Conservation (phyloP, 2,797 vertebrate species). For the Hozukius guyotensis region DNA sequence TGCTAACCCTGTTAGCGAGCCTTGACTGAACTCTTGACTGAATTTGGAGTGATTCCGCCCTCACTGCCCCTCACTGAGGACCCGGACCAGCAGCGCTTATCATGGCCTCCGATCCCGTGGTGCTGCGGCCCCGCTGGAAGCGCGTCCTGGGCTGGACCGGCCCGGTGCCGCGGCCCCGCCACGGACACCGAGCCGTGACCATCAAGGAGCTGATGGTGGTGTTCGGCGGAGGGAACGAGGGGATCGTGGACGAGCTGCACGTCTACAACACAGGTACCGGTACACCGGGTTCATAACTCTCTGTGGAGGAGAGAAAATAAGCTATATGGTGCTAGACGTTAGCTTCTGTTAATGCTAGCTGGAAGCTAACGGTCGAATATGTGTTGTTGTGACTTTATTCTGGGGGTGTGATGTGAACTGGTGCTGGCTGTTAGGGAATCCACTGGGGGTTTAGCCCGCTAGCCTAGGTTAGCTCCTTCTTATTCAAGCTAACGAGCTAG, state of each 20-base stretch:
- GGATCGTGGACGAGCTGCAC: constrained; percentile 91
- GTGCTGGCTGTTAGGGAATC: too few species aligned
- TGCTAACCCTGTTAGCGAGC: constrained; percentile 7
- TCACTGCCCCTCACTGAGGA: constrained; percentile 24
- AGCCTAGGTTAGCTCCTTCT: constrained; percentile 5
- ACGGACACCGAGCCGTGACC: constrained; percentile 90
- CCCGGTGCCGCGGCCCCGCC: constrained; percentile 89
- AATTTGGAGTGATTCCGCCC: constrained; percentile 28
- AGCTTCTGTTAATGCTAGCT: background rate
- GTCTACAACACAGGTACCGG: constrained; percentile 88
- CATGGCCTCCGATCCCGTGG: constrained; percentile 60
- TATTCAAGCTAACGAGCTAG: background rate
- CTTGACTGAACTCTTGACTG: background rate
- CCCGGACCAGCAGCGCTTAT: constrained; percentile 24
- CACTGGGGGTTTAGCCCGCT: background rate
- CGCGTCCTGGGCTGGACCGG: constrained; percentile 90
- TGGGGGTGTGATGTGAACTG: background rate
- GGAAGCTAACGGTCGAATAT: background rate
- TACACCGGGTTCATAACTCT: background rate
- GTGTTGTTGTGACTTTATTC: background rate
- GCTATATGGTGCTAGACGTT: background rate
- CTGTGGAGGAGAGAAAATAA: background rate
- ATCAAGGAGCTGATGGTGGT: constrained; percentile 93
- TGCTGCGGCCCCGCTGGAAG: constrained; percentile 90
- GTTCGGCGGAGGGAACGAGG: constrained; percentile 91